These are phyloP conservation scores for Falcaria lacertinaria DNA, from an alignment of 2,888 invertebrate species.

Conservation along the genomic window DNA sequence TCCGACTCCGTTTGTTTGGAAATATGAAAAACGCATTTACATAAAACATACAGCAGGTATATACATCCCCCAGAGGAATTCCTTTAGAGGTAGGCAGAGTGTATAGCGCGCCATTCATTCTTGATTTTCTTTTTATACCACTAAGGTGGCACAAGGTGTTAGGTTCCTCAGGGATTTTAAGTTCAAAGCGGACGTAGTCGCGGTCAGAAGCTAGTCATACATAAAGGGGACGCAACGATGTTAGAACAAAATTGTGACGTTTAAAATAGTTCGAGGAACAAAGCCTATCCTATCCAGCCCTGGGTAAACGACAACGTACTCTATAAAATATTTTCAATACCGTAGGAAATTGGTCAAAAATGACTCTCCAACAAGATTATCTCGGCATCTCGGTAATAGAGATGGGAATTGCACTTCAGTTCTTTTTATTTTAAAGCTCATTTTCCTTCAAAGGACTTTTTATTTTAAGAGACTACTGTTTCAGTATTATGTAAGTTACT, in stretches of 20 bases:
- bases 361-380: constrained; percentile 62
- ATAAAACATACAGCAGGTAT: too few relatives aligned
- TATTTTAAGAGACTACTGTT: constrained; percentile 38
- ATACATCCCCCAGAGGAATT: too few relatives aligned
- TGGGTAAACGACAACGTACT: constrained; percentile 39
- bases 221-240: neutral
- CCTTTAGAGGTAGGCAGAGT: too few relatives aligned
- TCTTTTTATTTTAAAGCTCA: constrained; percentile 26
- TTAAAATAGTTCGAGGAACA: constrained; percentile 12
- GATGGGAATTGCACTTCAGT: constrained; percentile 29
- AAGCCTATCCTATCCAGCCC: constrained; percentile 25
- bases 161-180: too few relatives aligned
- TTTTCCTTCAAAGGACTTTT: constrained; percentile 32
- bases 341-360: constrained; percentile 68
- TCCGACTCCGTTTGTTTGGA: too few relatives aligned
- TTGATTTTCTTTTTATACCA: too few relatives aligned
- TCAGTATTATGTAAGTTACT: constrained; percentile 42
- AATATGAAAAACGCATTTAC: too few relatives aligned
- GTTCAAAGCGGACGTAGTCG: too few relatives aligned
- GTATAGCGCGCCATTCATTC: too few relatives aligned
- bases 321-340: constrained; percentile 66
- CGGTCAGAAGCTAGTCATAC: too few relatives aligned
- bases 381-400: constrained; percentile 24
- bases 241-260: neutral
- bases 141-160: too few relatives aligned